phyloP scores from a whole-genome alignment of 2,113 vertebrate genomes.

The Thamnophis sirtalis region DNA sequence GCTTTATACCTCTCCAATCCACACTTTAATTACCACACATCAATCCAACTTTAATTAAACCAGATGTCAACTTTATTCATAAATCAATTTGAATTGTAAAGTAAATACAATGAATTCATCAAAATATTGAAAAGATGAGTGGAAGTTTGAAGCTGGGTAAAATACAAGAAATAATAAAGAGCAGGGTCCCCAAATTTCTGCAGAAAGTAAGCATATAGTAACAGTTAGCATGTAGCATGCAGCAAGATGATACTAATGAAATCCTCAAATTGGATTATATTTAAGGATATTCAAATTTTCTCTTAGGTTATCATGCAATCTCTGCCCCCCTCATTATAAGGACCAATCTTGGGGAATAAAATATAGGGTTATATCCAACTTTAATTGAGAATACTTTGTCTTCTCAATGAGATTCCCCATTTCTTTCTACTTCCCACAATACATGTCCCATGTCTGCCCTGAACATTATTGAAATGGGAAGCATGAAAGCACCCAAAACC shows the following conservation, averaged over 20 bases:
- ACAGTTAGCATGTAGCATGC: neutral
- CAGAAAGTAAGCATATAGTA: neutral
- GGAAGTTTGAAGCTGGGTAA: neutral
- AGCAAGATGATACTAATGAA: neutral
- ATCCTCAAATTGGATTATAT: neutral
- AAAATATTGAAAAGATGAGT: neutral
- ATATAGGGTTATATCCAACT: neutral
- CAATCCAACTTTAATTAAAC: neutral
- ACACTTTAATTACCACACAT: neutral
- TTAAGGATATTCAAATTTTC: neutral
- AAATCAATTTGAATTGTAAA: neutral
- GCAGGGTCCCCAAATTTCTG: neutral
- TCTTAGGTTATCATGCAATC: neutral
- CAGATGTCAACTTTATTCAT: neutral
- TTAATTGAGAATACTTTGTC: neutral
- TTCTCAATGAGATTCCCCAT: neutral
- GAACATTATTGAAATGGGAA: neutral
- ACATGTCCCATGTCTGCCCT: neutral
- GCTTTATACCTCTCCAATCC: neutral
- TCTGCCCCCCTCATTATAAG: neutral
- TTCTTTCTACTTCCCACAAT: neutral
- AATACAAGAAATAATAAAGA: neutral
- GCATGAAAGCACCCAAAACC: neutral
- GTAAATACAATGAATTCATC: neutral
- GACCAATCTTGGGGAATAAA: neutral